Base-by-base conservation (phyloP, 2,888 invertebrate genomes). In the Microchrysa polita region DNA sequence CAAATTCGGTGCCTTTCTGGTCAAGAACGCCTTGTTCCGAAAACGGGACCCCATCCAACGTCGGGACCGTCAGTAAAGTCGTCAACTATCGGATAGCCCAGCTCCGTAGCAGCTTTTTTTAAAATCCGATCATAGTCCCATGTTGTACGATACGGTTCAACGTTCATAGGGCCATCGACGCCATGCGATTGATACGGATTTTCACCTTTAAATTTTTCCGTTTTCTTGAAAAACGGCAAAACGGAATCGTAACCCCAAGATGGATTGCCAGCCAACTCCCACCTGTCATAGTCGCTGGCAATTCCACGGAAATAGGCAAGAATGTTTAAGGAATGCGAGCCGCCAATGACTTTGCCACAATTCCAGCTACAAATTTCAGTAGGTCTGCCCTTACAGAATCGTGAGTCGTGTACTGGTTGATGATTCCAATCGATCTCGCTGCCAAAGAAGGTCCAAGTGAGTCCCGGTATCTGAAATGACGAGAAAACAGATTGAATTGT, bases 251-350 rank as follows among this genome's bases (percentile, higher is more conserved):
- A 93, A 18, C 89, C 86, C 95, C 95, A 95, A 0, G 91, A 93
- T n/a, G 77, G 74, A 76, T 85, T 90, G 0, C 94, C 95, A 79
- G 90, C 81, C 4, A 80, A 81, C 59, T 88, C 90, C 95, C 95
- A 95, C 27, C 86, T 82, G 79, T 95, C 92, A 81, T 93, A 95
- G 81, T 95, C 94, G 9, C 84, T 86, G 77, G 87, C 88, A 80
- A 94, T 93, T 0, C 94, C 94, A 77, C 94, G 86, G 0, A 93
- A 87, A 79, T 94, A 95, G 18, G 93, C 85, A 94, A 95, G 94
- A 42, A 93, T 94, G 81, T 95, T 95, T 0, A 94, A 82, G 0
- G 91, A 90, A 78, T 93, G 92, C 5, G 90, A 90, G 0, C 95
- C 95, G 42, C 90, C 90, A 60, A 93, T 84, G 18, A 90, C 90